Evolutionary conservation across 1,140 invertebrate genomes (phyloP).

Genomic region (Drosophila truncata): DNA sequence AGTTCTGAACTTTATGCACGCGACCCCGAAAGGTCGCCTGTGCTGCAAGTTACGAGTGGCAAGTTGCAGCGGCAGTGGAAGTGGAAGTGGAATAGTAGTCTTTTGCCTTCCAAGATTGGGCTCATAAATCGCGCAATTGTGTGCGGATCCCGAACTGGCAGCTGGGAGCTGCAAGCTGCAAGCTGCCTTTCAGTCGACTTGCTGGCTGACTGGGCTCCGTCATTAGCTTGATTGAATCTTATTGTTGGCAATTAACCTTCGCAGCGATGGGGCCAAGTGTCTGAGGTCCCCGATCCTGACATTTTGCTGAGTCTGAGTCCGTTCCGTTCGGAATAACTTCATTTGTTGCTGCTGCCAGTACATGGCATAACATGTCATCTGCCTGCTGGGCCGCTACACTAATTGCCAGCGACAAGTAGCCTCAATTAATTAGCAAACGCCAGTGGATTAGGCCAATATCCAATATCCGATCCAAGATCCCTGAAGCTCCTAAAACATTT

Average conservation of each 20-base stretch:
- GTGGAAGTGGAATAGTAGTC: constrained; percentile 30
- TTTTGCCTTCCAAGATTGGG: constrained; percentile 24
- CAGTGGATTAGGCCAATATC: constrained; percentile 51
- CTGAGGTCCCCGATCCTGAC: constrained; percentile 34
- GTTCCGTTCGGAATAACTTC: constrained; percentile 63
- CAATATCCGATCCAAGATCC: constrained; percentile 12
- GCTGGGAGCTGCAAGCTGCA: constrained; percentile 7
- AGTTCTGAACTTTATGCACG: constrained; percentile 74
- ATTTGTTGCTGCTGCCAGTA: constrained; percentile 65
- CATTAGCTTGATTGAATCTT: constrained; percentile 84
- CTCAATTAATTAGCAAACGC: constrained; percentile 77
- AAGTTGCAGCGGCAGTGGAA: constrained; percentile 4
- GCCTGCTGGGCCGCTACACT: constrained; percentile 51
- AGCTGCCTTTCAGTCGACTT: constrained; percentile 20
- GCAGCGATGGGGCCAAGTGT: constrained; percentile 62
- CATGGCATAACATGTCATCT: constrained; percentile 79
- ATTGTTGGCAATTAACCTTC: constrained; percentile 82
- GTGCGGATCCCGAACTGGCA: constrained; percentile 33
- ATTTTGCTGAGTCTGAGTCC: constrained; percentile 20
- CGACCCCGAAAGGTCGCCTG: constrained; percentile 66
- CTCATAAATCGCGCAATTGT: constrained; percentile 79
- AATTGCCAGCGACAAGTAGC: constrained; percentile 73
- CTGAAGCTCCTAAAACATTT: constrained; percentile 29
- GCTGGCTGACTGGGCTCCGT: constrained; percentile 52
- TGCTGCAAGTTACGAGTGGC: constrained; percentile 10